phyloP scores from a whole-genome alignment of 1,140 invertebrate species.

The Drosophila equinoxialis region DNA sequence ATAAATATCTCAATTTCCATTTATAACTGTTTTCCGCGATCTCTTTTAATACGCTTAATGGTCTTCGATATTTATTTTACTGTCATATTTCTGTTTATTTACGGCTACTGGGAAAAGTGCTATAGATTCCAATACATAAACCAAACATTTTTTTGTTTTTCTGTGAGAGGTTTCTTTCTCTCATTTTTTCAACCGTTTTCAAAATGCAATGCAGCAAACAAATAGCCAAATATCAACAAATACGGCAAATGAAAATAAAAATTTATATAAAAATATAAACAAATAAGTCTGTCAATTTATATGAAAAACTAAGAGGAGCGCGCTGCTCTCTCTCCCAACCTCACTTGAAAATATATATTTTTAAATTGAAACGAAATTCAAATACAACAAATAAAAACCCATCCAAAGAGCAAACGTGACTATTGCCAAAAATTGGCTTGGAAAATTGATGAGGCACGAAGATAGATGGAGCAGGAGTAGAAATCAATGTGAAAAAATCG shows the following conservation, averaged over 20 bases:
- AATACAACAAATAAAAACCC: conserved; percentile 20
- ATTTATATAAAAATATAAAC: conserved; percentile 10
- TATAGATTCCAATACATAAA: conserved; percentile 12
- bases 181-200: background rate
- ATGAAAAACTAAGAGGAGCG: conserved; percentile 9
- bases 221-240: conserved; percentile 6
- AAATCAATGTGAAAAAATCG: background rate
- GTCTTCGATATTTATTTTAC: conserved; percentile 23
- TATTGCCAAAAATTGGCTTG: conserved; percentile 18
- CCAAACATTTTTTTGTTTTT: conserved; percentile 6
- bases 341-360: conserved; percentile 15
- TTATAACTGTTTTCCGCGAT: background rate
- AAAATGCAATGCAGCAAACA: conserved; percentile 18
- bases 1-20: background rate
- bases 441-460: conserved; percentile 9
- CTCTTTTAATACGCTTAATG: conserved; percentile 18
- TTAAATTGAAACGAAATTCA: conserved; percentile 19
- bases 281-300: conserved; percentile 23
- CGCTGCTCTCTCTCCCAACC: background rate
- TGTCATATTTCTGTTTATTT: conserved; percentile 22
- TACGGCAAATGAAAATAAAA: conserved; percentile 12
- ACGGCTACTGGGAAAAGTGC: conserved; percentile 7
- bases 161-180: background rate
- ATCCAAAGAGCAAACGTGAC: conserved; percentile 16
- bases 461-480: conserved; percentile 1